phyloP scores from a whole-genome alignment of 2,113 vertebrate species.

The Bubo blakistoni region DNA sequence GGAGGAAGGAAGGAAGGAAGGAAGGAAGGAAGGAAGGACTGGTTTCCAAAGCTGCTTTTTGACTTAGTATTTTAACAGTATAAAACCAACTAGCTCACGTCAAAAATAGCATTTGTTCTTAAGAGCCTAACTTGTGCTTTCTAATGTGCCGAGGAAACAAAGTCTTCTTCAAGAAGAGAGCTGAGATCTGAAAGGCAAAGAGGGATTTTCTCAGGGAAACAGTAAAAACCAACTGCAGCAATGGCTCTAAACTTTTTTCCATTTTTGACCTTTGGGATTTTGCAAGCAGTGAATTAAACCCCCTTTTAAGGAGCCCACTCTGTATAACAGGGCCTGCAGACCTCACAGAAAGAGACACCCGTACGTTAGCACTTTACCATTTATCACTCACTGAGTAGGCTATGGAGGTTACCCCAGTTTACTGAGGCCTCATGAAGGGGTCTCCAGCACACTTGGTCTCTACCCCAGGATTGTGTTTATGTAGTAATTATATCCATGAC shows the following conservation, averaged over 20 bases:
- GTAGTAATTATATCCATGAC: conserved; percentile 63
- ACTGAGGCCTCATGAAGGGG: not conserved
- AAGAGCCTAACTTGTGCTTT: not conserved
- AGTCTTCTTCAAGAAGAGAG: not conserved
- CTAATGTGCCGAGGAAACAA: not conserved
- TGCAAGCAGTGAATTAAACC: not conserved
- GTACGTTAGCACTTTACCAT: not conserved
- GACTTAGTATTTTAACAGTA: not conserved
- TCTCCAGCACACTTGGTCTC: conserved; percentile 34
- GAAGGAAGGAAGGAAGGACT: not conserved
- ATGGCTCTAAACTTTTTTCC: not conserved
- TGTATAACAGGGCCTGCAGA: not conserved
- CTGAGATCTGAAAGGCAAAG: not conserved
- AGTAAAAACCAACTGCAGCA: not conserved
- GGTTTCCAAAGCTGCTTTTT: not conserved
- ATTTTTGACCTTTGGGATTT: not conserved
- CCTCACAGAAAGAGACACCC: conserved; percentile 50
- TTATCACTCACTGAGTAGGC: conserved; percentile 13
- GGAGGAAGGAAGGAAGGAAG: not conserved
- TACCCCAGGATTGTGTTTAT: conserved; percentile 49
- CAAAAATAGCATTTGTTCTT: not conserved
- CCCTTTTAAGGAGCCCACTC: not conserved
- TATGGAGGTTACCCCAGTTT: conserved; percentile 18
- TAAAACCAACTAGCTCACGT: not conserved
- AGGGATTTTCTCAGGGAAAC: not conserved